Evolutionary conservation across 2,113 vertebrate species (phyloP).

Genomic region (Eira barbara): DNA sequence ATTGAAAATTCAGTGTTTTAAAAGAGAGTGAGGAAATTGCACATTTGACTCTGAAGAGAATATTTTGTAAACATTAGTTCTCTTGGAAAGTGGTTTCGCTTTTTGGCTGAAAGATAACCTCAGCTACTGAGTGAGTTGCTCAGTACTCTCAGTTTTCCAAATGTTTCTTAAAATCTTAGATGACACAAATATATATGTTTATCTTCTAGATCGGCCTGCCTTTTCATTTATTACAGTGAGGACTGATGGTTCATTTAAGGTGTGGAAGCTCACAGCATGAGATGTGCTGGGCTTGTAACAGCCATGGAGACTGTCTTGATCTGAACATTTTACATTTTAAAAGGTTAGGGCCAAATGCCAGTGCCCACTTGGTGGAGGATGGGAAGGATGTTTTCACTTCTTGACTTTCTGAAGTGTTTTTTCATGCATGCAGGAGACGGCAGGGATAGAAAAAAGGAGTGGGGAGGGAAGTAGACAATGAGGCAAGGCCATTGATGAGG

Average conservation of each 20-base stretch:
- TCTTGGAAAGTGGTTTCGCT: neutral
- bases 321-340: neutral
- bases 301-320: neutral
- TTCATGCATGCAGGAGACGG: neutral
- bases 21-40: neutral
- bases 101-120: neutral
- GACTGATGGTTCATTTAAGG: neutral
- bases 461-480: neutral
- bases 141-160: neutral
- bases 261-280: neutral
- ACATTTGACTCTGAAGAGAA: neutral
- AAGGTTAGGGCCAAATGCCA: neutral
- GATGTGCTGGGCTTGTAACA: neutral
- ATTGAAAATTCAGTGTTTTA: neutral
- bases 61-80: neutral
- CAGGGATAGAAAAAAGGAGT: neutral
- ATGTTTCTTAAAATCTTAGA: neutral
- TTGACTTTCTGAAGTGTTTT: neutral
- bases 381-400: neutral
- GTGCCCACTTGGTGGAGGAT: neutral
- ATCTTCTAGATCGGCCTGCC: neutral
- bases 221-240: neutral
- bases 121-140: neutral
- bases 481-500: neutral
- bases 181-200: neutral